These are phyloP conservation scores for Coleophora flavipennella DNA, from an alignment of 2,888 invertebrate genomes.

Conservation along the genomic window DNA sequence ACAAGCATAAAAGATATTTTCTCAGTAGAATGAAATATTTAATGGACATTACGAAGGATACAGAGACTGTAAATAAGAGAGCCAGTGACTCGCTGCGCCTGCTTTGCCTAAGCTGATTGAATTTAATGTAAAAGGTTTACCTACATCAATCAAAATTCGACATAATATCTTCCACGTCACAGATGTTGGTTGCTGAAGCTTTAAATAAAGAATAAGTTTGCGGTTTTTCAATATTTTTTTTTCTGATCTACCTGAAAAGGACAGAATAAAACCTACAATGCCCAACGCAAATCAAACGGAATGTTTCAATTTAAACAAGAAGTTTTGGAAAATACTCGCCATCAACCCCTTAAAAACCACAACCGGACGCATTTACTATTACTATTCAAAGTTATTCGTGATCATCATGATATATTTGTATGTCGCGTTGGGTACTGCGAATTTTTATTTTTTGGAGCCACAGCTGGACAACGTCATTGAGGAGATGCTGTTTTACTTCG, in stretches of 20 bases:
- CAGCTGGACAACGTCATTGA: slow-evolving; percentile 35
- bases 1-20: too few species aligned
- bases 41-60: background rate
- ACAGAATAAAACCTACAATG: background rate
- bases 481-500: slow-evolving; percentile 42
- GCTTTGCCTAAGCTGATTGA: slow-evolving; percentile 45
- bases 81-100: slow-evolving; percentile 32
- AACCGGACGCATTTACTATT: slow-evolving; percentile 19
- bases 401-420: slow-evolving; percentile 24
- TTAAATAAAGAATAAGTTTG: too few species aligned
- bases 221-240: too few species aligned
- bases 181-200: too few species aligned
- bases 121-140: slow-evolving; percentile 51
- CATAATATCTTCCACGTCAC: background rate
- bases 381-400: slow-evolving; percentile 26
- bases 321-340: slow-evolving; percentile 34
- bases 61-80: slow-evolving; percentile 36
- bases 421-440: slow-evolving; percentile 24
- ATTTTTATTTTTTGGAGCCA: slow-evolving; percentile 34
- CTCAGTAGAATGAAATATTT: too few species aligned
- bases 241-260: too few species aligned
- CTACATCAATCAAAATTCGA: slow-evolving; percentile 32
- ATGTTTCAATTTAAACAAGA: slow-evolving; percentile 35
- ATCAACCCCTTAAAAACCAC: slow-evolving; percentile 24
- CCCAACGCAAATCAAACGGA: slow-evolving; percentile 26